Base-by-base conservation (phyloP, 2,888 invertebrate genomes). In the Trichopoda pennipes region DNA sequence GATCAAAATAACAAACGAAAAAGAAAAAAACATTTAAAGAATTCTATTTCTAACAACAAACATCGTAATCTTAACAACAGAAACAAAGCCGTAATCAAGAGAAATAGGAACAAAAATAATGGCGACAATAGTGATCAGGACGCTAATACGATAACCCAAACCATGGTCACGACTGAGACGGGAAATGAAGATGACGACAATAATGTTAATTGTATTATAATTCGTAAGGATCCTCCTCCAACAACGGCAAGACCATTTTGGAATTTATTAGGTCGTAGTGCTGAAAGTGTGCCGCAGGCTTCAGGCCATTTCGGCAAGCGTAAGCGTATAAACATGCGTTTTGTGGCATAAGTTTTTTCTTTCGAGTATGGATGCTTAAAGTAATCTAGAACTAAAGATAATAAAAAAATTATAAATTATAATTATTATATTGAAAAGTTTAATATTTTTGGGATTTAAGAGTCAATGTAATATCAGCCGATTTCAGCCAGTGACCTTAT, bases 161-260 rank as follows among this genome's bases (percentile, higher is more conserved):
- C 83, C 2, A 58, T 73, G 28, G 83, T 82, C n/a, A 23, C 47
- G 16, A 81, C 83, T 0, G n/a, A 72, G 0, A 81, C 78, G 0
- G 70, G 61, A 2, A 61, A 80, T 12, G 73, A 79, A 1, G 61
- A 69, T 28, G 76, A 63, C n/a, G 61, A 73, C 2, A 21, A 32
- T 3, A 21, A 76, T 49, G 86, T 89, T 42, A 88, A 89, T 23
- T 89, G 88, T 84, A 89, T 89, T 42, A 87, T 87, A 81, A 89
- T 89, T 58, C 86, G 86, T 73, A 89, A 88, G 80, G 86, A 88
- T 77, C 84, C 87, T 1, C 32, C 69, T 2, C 70, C 38, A 7
- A 88, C 88, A 12, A 88, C 89, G 4, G 69, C 77, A 16, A 88
- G 89, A 63, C 90, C 89, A 42, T 89, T 90, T 86, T 89, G 90